These are phyloP conservation scores for Andinoacara biseriatus DNA, from an alignment of 2,113 vertebrate genomes.

Conservation along the genomic window DNA sequence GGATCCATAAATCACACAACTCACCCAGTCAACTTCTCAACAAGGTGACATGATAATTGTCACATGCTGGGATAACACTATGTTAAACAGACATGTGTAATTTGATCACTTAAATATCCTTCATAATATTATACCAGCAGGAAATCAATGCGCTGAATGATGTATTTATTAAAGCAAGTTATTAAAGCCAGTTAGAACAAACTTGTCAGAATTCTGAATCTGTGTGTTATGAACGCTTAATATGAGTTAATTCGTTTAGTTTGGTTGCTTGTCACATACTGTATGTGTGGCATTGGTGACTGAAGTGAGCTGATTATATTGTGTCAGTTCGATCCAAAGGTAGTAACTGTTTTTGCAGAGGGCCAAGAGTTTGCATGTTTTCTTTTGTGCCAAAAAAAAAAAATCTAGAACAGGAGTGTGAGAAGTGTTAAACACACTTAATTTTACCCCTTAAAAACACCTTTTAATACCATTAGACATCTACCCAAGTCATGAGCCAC, in stretches of 20 bases:
- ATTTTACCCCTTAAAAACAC: background rate
- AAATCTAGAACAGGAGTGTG: background rate
- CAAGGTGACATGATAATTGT: background rate
- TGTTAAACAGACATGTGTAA: background rate
- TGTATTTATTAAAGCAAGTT: background rate
- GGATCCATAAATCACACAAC: background rate
- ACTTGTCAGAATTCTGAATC: background rate
- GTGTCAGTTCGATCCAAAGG: background rate
- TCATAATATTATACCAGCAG: background rate
- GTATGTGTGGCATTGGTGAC: background rate
- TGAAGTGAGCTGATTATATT: slow-evolving; percentile 36
- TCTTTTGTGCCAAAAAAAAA: background rate
- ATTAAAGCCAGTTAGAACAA: background rate
- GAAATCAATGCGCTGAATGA: background rate
- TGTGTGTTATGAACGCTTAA: background rate
- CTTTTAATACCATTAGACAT: background rate
- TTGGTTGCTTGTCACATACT: background rate
- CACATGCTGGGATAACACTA: background rate
- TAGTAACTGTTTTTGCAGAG: background rate
- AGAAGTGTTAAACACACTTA: background rate
- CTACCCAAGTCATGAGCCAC: background rate
- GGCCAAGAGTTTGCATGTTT: slow-evolving; percentile 44
- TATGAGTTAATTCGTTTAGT: background rate
- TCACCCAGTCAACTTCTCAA: background rate
- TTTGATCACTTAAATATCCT: background rate